Evolutionary conservation across 2,888 invertebrate genomes (phyloP).

Genomic region (Callyntrura guangdongensis): DNA sequence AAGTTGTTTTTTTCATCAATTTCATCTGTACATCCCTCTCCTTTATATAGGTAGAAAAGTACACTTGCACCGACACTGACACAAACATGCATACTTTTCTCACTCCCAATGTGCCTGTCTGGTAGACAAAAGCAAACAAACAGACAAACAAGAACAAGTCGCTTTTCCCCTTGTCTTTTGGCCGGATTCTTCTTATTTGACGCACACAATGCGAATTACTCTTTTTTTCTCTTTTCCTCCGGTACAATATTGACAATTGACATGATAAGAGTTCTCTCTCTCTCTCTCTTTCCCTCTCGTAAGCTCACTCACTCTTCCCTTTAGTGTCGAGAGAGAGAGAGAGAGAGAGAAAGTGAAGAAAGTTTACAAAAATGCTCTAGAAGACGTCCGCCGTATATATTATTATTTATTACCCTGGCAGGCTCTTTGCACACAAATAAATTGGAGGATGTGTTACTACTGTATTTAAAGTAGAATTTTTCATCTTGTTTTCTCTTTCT

Average conservation of each 20-base stretch:
- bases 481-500: constrained; percentile 52
- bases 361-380: constrained; percentile 53
- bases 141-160: constrained; percentile 25
- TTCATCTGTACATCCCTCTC: not conserved
- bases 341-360: not conserved
- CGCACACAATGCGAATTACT: constrained; percentile 39
- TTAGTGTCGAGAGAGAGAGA: not conserved
- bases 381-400: constrained; percentile 37
- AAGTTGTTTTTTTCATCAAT: not conserved
- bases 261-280: constrained; percentile 37
- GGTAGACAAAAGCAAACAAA: not conserved
- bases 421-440: constrained; percentile 54
- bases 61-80: not conserved
- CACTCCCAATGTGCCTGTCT: not conserved
- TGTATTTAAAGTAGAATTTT: constrained; percentile 70
- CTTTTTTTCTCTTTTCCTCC: constrained; percentile 28
- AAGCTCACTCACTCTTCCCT: not conserved
- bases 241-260: constrained; percentile 63
- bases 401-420: constrained; percentile 65
- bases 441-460: constrained; percentile 63
- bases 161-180: not conserved
- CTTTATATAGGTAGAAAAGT: not conserved
- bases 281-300: not conserved
- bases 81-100: not conserved
- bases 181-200: constrained; percentile 26